Base-by-base conservation (phyloP, 1,140 invertebrate genomes). In the Planococcus citri region DNA sequence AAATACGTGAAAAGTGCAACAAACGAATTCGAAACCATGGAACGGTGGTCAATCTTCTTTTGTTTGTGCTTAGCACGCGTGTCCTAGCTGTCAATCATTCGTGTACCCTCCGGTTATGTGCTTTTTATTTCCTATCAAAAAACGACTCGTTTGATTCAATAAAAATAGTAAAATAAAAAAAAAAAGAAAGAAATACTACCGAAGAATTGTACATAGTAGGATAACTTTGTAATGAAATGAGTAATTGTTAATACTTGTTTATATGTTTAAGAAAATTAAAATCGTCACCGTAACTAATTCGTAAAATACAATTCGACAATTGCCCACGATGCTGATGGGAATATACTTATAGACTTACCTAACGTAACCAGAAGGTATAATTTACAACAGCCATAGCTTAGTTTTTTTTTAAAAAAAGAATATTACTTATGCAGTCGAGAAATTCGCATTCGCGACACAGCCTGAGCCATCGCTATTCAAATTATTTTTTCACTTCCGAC, bases 41-140 rank as follows among this genome's bases (percentile, higher is more conserved):
- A 64, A 51, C 41, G n/a, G 41, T 64, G 60, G 60, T 64, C 60
- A 64, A 24, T 64, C 25, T 64, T 64, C 25, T 64, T n/a, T 64
- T 64, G 60, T 64, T 64, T 64, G 60, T 64, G 60, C 20, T 64
- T 64, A 64, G 60, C 60, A 64, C 60, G 60, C 60, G 60, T 64
- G 60, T 64, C 60, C 60, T 64, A 64, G 24, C 60, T 64, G 60
- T 64, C 60, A 64, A 64, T 64, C 60, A 64, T 64, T 25, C 22
- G 21, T 12, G 60, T 64, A 64, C 22, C 60, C 60, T 25, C 10
- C 25, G 60, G 60, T 25, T 51, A 3, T 17, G 41, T 17, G 41
- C 12, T 51, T 51, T 51, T 51, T 24, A 1, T 64, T 64, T 64
- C 60, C 21, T 58, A 64, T 25, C 25, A 22, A 64, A 64, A 64